Percentiles rank a stretch among this genome's conserved stretches.
Conservation (phyloP, 2,888 invertebrate genomes). For the Hofmannophila pseudospretella region DNA sequence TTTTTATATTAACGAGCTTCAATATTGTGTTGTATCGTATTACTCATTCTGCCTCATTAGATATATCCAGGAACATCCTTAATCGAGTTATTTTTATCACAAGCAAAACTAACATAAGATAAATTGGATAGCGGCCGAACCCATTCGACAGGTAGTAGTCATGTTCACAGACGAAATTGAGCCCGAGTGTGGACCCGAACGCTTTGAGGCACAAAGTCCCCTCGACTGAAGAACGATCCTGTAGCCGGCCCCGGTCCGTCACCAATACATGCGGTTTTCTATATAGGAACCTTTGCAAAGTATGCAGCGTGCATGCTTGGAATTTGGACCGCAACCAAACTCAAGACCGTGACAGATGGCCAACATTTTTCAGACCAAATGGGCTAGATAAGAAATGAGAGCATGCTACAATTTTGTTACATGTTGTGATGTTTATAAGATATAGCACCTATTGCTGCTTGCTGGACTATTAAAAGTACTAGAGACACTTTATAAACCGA, state of each 20-base stretch:
- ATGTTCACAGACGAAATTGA: conserved; percentile 10
- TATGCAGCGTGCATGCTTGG: conserved; percentile 8
- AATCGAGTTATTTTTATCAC: conserved; percentile 4
- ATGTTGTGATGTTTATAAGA: conserved; percentile 2
- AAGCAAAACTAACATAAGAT: conserved; percentile 5
- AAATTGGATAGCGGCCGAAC: conserved; percentile 6
- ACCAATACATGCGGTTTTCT: not conserved
- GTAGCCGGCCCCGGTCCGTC: too few relatives aligned
- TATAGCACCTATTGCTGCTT: too few relatives aligned
- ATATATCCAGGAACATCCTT: too few relatives aligned
- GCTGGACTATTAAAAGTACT: too few relatives aligned
- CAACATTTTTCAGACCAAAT: conserved; percentile 14
- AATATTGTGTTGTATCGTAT: too few relatives aligned
- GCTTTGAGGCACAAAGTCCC: not conserved
- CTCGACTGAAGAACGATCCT: conserved; percentile 1
- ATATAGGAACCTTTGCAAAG: conserved; percentile 1
- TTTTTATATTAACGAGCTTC: too few relatives aligned
- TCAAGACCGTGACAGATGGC: conserved; percentile 7
- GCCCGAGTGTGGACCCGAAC: not conserved
- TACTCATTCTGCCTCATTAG: too few relatives aligned
- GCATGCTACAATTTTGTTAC: not conserved
- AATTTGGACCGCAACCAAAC: conserved; percentile 9
- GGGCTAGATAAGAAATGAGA: conserved; percentile 9
- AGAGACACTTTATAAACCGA: too few relatives aligned
- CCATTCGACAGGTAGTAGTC: conserved; percentile 8